A percentile compares a stretch with the other conserved stretches of the same genome.
Evolutionary conservation across 2,113 vertebrate species (phyloP).

Genomic region (Salvator merianae): DNA sequence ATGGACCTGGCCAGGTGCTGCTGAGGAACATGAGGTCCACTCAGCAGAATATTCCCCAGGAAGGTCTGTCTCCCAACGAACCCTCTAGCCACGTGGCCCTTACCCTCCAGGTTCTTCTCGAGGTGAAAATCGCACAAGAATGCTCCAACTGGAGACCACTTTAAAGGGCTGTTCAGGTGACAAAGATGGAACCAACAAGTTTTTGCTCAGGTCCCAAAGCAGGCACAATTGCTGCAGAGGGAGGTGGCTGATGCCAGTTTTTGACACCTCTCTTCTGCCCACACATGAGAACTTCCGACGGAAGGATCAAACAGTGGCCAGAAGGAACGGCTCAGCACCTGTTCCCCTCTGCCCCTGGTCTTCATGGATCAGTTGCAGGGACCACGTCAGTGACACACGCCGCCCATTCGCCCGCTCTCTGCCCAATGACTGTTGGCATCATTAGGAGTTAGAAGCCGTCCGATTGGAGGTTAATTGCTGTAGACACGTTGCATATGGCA

Average conservation of each 20-base stretch:
- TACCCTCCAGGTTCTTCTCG: no score
- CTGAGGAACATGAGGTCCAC: no score
- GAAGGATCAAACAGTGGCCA: not conserved
- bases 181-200: no score
- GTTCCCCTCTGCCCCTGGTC: not conserved
- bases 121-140: no score
- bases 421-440: not conserved
- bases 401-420: not conserved
- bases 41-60: no score
- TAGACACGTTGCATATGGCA: slow-evolving; percentile 46
- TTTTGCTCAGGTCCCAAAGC: no score
- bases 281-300: not conserved
- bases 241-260: not conserved
- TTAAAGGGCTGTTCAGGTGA: no score
- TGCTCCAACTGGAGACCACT: no score
- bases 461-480: slow-evolving; percentile 48
- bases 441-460: slow-evolving; percentile 1
- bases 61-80: no score
- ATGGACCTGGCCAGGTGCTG: no score
- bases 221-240: not conserved
- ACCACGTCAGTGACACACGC: not conserved
- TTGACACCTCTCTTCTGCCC: not conserved
- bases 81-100: no score
- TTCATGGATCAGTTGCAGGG: not conserved
- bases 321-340: not conserved